Percentiles rank a stretch among this genome's conserved stretches.
Evolutionary conservation across 2,113 vertebrate species (phyloP).

Genomic region (Tympanuchus pallidicinctus): DNA sequence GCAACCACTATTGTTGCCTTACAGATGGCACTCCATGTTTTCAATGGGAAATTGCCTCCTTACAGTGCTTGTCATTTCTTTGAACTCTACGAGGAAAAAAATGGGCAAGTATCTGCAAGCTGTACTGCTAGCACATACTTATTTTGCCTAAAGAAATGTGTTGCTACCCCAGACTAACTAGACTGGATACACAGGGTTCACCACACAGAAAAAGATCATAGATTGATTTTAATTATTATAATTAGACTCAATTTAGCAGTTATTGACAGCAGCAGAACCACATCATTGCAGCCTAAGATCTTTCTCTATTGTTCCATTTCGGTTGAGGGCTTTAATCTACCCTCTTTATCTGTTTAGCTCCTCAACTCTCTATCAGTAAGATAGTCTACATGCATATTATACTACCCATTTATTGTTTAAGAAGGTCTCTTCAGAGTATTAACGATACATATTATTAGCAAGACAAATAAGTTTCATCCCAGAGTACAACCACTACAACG

Average conservation of each 20-base stretch:
- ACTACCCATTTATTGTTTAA: not conserved
- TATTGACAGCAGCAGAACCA: not conserved
- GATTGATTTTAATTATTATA: not conserved
- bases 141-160: not conserved
- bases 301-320: not conserved
- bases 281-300: not conserved
- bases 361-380: not conserved
- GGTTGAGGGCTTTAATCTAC: not conserved
- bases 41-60: slow-evolving; percentile 79
- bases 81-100: slow-evolving; percentile 85
- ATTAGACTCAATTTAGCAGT: not conserved
- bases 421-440: not conserved
- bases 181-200: not conserved
- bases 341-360: not conserved
- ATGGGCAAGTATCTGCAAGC: slow-evolving; percentile 77
- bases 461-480: not conserved
- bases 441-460: not conserved
- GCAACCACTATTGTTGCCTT: slow-evolving; percentile 83
- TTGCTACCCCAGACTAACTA: not conserved
- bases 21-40: slow-evolving; percentile 82
- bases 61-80: slow-evolving; percentile 86
- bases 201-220: not conserved
- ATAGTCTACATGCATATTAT: not conserved
- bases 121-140: not conserved
- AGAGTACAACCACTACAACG: not conserved